Percentiles rank a stretch among this genome's conserved stretches.
Conservation (phyloP, 2,113 vertebrate genomes). For the Pleuronectes platessa region DNA sequence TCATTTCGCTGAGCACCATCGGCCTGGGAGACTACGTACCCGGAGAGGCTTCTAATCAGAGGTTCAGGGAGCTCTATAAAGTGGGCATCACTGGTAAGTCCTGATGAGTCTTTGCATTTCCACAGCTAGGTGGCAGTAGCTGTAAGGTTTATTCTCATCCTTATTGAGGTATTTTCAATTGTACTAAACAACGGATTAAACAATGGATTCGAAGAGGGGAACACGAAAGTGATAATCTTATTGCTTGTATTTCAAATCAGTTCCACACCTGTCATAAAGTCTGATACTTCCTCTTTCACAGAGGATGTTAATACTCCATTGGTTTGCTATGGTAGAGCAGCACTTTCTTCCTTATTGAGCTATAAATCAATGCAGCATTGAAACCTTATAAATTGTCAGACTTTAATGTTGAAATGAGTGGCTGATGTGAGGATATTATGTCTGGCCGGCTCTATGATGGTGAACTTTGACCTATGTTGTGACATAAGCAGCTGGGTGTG, state of each 20-base stretch:
- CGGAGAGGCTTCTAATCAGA: conserved; percentile 92
- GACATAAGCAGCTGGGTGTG: conserved; percentile 4
- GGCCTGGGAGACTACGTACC: conserved; percentile 97
- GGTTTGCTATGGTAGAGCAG: conserved; percentile 8
- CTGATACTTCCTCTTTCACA: conserved; percentile 10
- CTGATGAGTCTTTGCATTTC: not conserved
- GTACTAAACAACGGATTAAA: not conserved
- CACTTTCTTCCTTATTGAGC: not conserved
- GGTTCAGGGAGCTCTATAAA: conserved; percentile 94
- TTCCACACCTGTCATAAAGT: not conserved
- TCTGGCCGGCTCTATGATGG: conserved; percentile 9
- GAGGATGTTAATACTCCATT: conserved; percentile 12
- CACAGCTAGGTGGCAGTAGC: not conserved
- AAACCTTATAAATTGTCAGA: not conserved
- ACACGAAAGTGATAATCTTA: not conserved
- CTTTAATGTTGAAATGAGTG: not conserved
- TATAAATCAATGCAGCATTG: conserved; percentile 1
- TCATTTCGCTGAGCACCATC: conserved; percentile 97
- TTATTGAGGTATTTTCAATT: not conserved
- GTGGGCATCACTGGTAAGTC: conserved; percentile 94
- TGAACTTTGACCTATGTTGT: conserved; percentile 35
- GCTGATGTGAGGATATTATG: not conserved
- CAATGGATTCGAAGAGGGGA: not conserved
- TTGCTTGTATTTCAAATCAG: not conserved
- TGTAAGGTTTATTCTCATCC: not conserved